Percentiles rank a stretch among this genome's conserved stretches.
These are phyloP conservation scores for Protosalanx chinensis DNA, from an alignment of 2,797 vertebrate genomes.

Conservation along the genomic window DNA sequence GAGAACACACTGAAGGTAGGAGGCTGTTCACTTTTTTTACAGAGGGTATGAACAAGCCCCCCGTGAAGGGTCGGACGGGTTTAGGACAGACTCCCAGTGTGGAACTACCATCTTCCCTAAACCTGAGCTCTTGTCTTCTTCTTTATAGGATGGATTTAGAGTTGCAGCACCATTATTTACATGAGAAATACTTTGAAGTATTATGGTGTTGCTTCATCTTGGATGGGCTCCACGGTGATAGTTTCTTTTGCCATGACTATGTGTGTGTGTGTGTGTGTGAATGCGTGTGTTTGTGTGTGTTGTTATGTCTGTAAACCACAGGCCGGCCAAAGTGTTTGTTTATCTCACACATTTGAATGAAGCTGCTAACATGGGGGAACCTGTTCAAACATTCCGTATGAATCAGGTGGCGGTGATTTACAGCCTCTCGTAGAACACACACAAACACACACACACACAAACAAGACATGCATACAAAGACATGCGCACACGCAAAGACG, in stretches of 20 bases:
- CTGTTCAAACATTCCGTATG: slow-evolving; percentile 62
- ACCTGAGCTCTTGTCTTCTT: too few species aligned
- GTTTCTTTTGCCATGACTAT: slow-evolving; percentile 1
- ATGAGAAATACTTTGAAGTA: too few species aligned
- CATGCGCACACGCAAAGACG: slow-evolving; percentile 2
- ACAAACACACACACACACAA: too few species aligned
- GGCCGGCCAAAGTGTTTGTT: slow-evolving; percentile 39
- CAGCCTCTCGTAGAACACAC: slow-evolving; percentile 10
- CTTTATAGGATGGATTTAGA: too few species aligned
- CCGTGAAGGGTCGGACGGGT: too few species aligned
- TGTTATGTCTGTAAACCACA: slow-evolving; percentile 16
- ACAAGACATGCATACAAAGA: slow-evolving; percentile 24
- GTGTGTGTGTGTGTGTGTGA: slow-evolving; percentile 3
- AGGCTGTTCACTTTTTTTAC: slow-evolving; percentile 2
- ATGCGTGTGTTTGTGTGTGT: slow-evolving; percentile 16
- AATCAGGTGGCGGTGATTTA: slow-evolving; percentile 11
- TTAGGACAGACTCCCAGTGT: too few species aligned
- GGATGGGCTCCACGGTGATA: slow-evolving; percentile 31
- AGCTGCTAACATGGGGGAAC: slow-evolving; percentile 41
- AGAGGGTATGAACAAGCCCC: too few species aligned
- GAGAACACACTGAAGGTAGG: slow-evolving; percentile 63
- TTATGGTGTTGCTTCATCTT: not conserved
- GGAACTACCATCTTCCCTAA: too few species aligned
- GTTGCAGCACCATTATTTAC: too few species aligned
- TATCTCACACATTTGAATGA: slow-evolving; percentile 47